These are phyloP conservation scores for Byasa hedistus DNA, from an alignment of 2,888 invertebrate genomes.

Conservation along the genomic window DNA sequence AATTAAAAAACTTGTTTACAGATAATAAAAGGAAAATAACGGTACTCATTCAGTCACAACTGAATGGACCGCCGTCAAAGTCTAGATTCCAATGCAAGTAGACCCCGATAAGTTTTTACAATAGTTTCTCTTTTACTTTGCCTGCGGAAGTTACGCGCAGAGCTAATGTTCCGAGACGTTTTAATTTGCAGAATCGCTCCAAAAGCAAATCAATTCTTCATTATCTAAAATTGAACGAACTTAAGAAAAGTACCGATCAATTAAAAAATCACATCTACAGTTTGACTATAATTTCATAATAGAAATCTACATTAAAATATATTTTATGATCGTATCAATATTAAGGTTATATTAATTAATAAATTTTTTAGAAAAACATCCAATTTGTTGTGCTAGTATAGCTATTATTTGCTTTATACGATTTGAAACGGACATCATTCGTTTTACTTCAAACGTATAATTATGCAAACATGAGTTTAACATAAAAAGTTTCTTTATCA, in stretches of 20 bases:
- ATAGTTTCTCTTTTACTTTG: constrained; percentile 61
- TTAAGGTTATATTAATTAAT: too few species aligned
- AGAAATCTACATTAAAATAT: too few species aligned
- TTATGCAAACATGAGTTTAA: background rate
- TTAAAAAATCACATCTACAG: background rate
- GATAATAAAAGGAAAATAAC: constrained; percentile 31
- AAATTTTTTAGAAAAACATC: too few species aligned
- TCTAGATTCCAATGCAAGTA: constrained; percentile 58
- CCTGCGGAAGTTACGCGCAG: constrained; percentile 31
- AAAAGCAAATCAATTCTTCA: background rate
- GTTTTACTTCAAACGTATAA: background rate
- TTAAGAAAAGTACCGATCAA: background rate
- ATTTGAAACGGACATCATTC: background rate
- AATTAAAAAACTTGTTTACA: constrained; percentile 3
- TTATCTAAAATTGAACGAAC: background rate
- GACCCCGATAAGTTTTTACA: constrained; percentile 62
- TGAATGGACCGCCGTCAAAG: constrained; percentile 46
- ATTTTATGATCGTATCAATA: too few species aligned
- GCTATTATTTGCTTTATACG: background rate
- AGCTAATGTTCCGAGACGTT: constrained; percentile 26
- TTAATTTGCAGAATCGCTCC: constrained; percentile 13
- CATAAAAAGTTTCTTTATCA: background rate
- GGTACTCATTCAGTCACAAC: constrained; percentile 47
- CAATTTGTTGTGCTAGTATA: too few species aligned
- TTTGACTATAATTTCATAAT: too few species aligned